These are phyloP conservation scores for Glareola pratincola DNA, from an alignment of 2,113 vertebrate genomes.

Conservation along the genomic window DNA sequence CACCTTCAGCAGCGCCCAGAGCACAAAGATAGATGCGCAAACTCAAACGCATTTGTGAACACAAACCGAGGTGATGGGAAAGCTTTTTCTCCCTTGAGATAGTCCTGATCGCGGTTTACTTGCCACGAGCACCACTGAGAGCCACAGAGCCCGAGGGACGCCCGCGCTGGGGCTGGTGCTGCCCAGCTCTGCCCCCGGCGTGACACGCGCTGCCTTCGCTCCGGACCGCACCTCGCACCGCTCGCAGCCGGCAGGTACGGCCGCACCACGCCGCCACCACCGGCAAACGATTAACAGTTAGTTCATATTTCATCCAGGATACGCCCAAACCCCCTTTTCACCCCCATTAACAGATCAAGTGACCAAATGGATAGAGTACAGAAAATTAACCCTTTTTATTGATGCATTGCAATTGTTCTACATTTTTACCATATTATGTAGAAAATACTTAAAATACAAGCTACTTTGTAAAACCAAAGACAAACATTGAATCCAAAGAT, in stretches of 20 bases:
- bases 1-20: not conserved
- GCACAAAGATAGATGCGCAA: not conserved
- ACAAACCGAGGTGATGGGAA: not conserved
- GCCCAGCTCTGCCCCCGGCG: not conserved
- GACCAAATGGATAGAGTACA: conserved; percentile 69
- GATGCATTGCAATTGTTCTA: conserved; percentile 87
- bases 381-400: conserved; percentile 89
- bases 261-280: rapidly evolving
- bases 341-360: not conserved
- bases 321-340: not conserved
- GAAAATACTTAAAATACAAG: conserved; percentile 91
- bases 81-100: no score
- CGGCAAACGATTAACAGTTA: rapidly evolving
- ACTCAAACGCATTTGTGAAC: rapidly evolving
- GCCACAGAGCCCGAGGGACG: not conserved
- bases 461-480: conserved; percentile 92
- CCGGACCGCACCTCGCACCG: rapidly evolving
- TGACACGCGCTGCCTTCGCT: rapidly evolving
- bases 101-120: not conserved
- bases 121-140: not conserved
- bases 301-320: rapidly evolving
- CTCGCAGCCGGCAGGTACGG: no score
- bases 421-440: conserved; percentile 87
- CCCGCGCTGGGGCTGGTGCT: not conserved
- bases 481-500: conserved; percentile 90